Evolutionary conservation across 1,140 invertebrate species (phyloP).

Genomic region (Plodia interpunctella): DNA sequence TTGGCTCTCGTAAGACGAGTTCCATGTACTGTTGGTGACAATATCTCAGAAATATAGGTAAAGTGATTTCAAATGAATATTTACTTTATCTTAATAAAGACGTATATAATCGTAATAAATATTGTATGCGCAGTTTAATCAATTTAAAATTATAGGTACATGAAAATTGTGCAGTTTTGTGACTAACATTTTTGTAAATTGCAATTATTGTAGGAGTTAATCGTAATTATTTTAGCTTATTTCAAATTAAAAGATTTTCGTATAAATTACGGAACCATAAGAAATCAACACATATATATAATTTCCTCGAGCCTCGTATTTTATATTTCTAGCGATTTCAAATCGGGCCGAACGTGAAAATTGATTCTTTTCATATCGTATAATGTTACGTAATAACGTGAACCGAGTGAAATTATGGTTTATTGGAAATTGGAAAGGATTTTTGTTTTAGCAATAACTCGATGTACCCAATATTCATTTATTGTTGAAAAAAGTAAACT

Average conservation of each 20-base stretch:
- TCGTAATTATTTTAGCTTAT: too few relatives aligned
- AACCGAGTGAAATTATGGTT: neutral
- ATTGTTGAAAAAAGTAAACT: neutral
- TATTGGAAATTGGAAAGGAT: neutral
- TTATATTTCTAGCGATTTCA: neutral
- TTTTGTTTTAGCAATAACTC: neutral
- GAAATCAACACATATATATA: conserved; percentile 24
- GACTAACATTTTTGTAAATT: too few relatives aligned
- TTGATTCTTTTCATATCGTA: conserved; percentile 4
- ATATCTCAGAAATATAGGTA: too few relatives aligned
- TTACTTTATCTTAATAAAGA: too few relatives aligned
- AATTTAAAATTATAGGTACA: too few relatives aligned
- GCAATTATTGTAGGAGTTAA: too few relatives aligned
- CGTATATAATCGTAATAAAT: too few relatives aligned
- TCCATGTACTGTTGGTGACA: neutral
- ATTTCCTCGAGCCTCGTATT: conserved; percentile 18
- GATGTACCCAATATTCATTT: neutral
- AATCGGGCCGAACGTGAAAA: neutral
- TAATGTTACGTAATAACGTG: neutral
- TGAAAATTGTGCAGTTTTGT: too few relatives aligned
- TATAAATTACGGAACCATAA: neutral
- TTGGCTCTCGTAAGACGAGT: neutral
- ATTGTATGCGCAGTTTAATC: too few relatives aligned
- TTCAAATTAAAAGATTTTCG: too few relatives aligned
- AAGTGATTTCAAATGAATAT: too few relatives aligned